These are phyloP conservation scores for Idaea dimidiata DNA, from an alignment of 2,888 invertebrate species.

Conservation along the genomic window DNA sequence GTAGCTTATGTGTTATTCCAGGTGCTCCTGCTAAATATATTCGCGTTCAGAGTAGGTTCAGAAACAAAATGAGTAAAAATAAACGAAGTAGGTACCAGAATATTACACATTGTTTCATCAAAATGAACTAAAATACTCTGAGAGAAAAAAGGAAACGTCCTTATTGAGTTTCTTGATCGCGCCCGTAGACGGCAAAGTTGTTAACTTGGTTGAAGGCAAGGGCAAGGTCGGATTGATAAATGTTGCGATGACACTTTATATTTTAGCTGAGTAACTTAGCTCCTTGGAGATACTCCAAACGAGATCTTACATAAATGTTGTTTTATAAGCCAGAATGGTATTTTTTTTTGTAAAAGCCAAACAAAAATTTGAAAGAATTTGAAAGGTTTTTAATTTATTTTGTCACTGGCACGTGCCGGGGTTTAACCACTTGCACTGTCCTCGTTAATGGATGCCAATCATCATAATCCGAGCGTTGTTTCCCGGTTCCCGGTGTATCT, in stretches of 20 bases:
- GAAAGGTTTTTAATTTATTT: not conserved
- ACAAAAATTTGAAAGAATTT: not conserved
- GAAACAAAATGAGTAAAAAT: not conserved
- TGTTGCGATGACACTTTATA: not conserved
- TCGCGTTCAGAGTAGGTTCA: no score
- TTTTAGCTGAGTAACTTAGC: slow-evolving; percentile 2
- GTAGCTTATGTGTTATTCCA: no score
- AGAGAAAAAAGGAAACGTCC: not conserved
- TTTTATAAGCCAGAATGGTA: no score
- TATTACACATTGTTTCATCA: not conserved
- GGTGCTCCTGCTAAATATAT: no score
- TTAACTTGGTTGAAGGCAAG: slow-evolving; percentile 16
- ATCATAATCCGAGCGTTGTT: no score
- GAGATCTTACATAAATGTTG: not conserved
- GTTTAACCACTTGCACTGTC: no score
- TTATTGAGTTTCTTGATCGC: not conserved
- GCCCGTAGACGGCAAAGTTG: slow-evolving; percentile 7
- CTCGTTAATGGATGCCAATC: no score
- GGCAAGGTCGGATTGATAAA: slow-evolving; percentile 14
- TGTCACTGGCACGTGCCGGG: no score
- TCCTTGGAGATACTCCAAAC: slow-evolving; percentile 16
- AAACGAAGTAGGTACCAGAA: not conserved
- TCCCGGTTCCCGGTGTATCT: no score
- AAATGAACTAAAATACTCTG: slow-evolving; percentile 8
- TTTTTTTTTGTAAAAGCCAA: no score